A percentile compares a stretch with the other conserved stretches of the same genome.
phyloP scores from a whole-genome alignment of 2,888 invertebrate genomes.

The Teleiodes luculella region DNA sequence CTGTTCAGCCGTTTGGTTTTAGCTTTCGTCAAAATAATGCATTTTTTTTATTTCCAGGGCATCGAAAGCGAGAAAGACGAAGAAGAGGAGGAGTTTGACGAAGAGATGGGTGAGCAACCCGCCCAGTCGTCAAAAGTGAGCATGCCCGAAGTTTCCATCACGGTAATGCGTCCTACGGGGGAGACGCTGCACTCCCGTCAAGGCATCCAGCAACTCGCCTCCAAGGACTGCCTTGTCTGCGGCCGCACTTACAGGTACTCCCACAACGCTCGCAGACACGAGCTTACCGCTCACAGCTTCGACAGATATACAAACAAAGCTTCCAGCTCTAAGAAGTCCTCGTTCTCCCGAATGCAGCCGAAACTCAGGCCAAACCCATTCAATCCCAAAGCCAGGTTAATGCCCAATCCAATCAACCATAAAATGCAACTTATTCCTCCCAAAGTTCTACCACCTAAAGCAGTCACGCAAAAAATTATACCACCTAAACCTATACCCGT shows the following conservation, averaged over 20 bases:
- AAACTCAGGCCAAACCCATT: conserved; percentile 73
- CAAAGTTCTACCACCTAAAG: conserved; percentile 11
- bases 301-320: conserved; percentile 74
- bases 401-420: conserved; percentile 72
- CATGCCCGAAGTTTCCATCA: conserved; percentile 72
- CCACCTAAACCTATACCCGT: conserved; percentile 66
- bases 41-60: conserved; percentile 42
- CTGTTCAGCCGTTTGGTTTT: too few relatives aligned
- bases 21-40: not conserved
- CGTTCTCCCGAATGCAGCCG: conserved; percentile 50
- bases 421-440: conserved; percentile 63
- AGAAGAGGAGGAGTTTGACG: conserved; percentile 52
- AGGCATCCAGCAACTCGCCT: conserved; percentile 71
- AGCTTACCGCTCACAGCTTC: conserved; percentile 68
- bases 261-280: conserved; percentile 72
- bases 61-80: conserved; percentile 67
- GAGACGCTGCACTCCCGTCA: conserved; percentile 67
- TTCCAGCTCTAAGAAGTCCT: conserved; percentile 49
- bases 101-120: conserved; percentile 47
- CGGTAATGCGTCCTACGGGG: conserved; percentile 68
- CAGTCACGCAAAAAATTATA: conserved; percentile 36
- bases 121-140: conserved; percentile 42
- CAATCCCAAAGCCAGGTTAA: conserved; percentile 69
- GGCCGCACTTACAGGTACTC: conserved; percentile 72
- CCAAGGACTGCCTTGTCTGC: conserved; percentile 73